phyloP scores from a whole-genome alignment of 1,140 invertebrate species.

The Drosophila bifasciata region DNA sequence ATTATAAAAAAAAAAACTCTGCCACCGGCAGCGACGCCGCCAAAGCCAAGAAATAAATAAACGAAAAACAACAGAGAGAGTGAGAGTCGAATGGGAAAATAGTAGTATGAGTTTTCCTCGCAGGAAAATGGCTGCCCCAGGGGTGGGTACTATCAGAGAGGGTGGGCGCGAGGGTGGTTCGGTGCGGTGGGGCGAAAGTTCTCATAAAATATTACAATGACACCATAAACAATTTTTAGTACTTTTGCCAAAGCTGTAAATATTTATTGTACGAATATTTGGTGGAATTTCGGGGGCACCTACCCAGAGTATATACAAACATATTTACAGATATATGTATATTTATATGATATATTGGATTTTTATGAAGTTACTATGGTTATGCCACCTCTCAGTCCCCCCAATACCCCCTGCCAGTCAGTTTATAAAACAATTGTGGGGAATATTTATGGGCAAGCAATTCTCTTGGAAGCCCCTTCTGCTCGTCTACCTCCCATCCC shows the following conservation, averaged over 20 bases:
- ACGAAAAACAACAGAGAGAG: constrained; percentile 25
- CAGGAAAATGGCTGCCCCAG: constrained; percentile 27
- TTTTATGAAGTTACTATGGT: constrained; percentile 81
- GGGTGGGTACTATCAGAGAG: constrained; percentile 18
- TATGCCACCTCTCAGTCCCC: constrained; percentile 16
- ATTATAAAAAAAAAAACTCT: constrained; percentile 80
- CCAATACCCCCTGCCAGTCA: constrained; percentile 10
- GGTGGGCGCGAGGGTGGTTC: not conserved
- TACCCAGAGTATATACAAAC: not conserved
- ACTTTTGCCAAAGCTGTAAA: constrained; percentile 77
- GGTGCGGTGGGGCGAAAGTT: constrained; percentile 43
- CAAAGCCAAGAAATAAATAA: constrained; percentile 36
- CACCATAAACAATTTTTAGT: constrained; percentile 83
- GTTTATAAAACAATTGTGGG: constrained; percentile 63
- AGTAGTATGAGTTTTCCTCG: constrained; percentile 45
- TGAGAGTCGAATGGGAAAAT: constrained; percentile 19
- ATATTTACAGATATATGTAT: constrained; percentile 13
- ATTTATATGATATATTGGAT: constrained; percentile 66
- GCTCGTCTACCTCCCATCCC: not conserved
- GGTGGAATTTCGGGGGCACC: constrained; percentile 22
- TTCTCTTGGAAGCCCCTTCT: constrained; percentile 19
- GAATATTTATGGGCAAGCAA: constrained; percentile 65
- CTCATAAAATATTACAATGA: constrained; percentile 83
- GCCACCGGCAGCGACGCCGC: constrained; percentile 27
- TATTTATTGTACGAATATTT: constrained; percentile 70